Percentiles rank a stretch among this genome's conserved stretches.
These are phyloP conservation scores for Stegastes partitus DNA, from an alignment of 2,113 vertebrate species.

Conservation along the genomic window DNA sequence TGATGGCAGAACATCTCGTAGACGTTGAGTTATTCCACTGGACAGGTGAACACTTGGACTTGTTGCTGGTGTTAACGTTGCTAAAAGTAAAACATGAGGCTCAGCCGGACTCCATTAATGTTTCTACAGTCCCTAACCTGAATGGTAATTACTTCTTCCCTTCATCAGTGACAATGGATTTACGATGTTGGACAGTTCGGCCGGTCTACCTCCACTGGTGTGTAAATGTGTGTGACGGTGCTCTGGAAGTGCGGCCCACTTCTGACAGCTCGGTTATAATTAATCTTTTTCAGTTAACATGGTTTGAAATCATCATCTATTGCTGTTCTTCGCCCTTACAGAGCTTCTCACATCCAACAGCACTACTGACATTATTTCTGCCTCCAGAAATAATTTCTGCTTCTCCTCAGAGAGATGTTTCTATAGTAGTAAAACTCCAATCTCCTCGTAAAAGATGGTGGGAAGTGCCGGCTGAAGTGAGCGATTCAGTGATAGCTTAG, in stretches of 20 bases:
- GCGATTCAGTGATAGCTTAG: constrained; percentile 28
- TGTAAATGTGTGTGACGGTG: neutral
- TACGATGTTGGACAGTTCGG: neutral
- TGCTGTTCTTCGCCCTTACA: neutral
- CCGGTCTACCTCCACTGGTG: no score
- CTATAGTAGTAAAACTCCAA: constrained; percentile 31
- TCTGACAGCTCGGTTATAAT: neutral
- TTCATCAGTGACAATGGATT: neutral
- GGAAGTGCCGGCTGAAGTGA: constrained; percentile 24
- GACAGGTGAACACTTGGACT: no score
- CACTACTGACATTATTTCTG: constrained; percentile 5
- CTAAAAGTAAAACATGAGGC: no score
- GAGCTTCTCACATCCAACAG: neutral
- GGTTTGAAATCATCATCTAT: constrained; percentile 3
- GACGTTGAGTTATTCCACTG: no score
- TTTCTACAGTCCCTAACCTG: no score
- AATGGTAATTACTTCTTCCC: no score
- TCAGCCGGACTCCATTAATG: no score
- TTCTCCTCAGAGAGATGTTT: constrained; percentile 36
- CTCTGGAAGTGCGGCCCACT: neutral
- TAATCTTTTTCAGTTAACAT: neutral
- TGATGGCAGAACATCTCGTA: no score
- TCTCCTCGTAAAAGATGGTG: constrained; percentile 39
- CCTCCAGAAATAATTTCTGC: constrained; percentile 24
- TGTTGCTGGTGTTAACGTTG: no score